Conservation (phyloP, 2,797 vertebrate genomes). For the Trachops cirrhosus region DNA sequence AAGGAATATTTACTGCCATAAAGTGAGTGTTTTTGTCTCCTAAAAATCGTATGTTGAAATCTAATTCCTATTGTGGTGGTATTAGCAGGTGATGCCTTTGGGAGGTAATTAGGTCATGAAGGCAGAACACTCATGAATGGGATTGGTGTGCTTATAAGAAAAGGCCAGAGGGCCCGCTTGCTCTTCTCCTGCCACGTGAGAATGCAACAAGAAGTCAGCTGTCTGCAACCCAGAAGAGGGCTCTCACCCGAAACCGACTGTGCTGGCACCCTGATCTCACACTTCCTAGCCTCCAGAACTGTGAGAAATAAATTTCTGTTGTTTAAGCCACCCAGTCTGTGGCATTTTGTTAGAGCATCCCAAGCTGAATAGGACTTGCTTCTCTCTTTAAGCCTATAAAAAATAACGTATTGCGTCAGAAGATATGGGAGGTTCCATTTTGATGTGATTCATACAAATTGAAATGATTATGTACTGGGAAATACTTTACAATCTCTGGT, state of each 20-base stretch:
- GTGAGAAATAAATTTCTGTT: neutral
- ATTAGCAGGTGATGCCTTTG: neutral
- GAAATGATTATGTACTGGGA: neutral
- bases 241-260: neutral
- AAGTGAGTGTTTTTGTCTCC: neutral
- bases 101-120: neutral
- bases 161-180: neutral
- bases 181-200: neutral
- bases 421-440: slow-evolving; percentile 16
- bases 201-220: neutral
- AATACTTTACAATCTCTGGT: neutral
- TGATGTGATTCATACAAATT: slow-evolving; percentile 5
- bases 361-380: neutral
- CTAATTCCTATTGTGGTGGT: neutral
- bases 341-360: neutral
- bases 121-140: neutral
- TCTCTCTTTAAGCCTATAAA: slow-evolving; percentile 38
- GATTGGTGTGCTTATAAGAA: neutral
- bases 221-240: neutral
- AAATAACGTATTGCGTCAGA: neutral
- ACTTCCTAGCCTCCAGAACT: neutral
- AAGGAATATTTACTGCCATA: neutral
- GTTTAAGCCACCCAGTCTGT: neutral
- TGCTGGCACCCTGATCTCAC: neutral
- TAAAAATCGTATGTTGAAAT: neutral